Evolutionary conservation across 2,797 vertebrate genomes (phyloP).

Genomic region (Anguilla anguilla): DNA sequence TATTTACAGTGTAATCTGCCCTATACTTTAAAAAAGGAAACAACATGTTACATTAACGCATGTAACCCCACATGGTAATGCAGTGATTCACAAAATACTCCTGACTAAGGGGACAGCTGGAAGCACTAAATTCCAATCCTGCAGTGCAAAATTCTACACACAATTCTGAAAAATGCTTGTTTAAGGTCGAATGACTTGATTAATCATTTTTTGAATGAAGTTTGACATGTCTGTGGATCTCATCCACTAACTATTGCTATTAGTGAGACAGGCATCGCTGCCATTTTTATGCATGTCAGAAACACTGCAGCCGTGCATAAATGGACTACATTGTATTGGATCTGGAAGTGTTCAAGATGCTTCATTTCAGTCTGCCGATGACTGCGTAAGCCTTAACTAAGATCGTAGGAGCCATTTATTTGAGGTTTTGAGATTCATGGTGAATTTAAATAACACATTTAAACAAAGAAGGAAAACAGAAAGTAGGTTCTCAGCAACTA

Average conservation of each 20-base stretch:
- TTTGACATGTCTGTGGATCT: constrained; percentile 52
- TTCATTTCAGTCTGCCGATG: constrained; percentile 36
- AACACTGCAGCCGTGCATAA: constrained; percentile 32
- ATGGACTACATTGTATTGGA: constrained; percentile 48
- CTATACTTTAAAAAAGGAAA: neutral
- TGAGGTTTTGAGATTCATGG: neutral
- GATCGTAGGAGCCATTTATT: neutral
- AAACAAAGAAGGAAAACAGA: neutral
- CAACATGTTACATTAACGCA: neutral
- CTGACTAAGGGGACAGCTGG: neutral
- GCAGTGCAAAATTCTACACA: neutral
- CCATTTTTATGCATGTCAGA: constrained; percentile 45
- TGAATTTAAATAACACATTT: neutral
- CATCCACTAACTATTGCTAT: constrained; percentile 49
- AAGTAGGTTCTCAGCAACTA: neutral
- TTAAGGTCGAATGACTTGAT: constrained; percentile 50
- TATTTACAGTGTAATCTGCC: neutral
- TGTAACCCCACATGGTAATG: neutral
- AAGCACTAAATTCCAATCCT: neutral
- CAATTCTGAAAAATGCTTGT: constrained; percentile 43
- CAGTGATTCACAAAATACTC: neutral
- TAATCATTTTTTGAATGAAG: constrained; percentile 54
- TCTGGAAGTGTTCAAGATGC: constrained; percentile 40
- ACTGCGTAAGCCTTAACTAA: constrained; percentile 29
- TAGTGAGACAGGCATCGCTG: constrained; percentile 49